Evolutionary conservation across 2,113 vertebrate genomes (phyloP).

Genomic region (Semicossyphus pulcher): DNA sequence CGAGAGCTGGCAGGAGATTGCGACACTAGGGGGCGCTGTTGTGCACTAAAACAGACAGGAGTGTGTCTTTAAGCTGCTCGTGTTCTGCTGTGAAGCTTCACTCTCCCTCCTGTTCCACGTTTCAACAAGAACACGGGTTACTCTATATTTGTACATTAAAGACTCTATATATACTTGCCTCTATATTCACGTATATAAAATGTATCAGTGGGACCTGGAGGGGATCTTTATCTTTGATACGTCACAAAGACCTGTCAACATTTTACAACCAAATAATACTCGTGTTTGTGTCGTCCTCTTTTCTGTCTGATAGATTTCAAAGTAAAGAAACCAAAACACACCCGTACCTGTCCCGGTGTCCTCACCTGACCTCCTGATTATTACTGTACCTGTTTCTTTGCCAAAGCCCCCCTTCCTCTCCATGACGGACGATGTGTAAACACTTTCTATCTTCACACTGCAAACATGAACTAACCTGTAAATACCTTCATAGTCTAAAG

Average conservation of each 20-base stretch:
- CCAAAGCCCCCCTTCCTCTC: conserved; percentile 40
- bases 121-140: conserved; percentile 58
- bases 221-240: conserved; percentile 56
- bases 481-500: conserved; percentile 73
- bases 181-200: conserved; percentile 32
- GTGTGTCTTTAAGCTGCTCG: conserved; percentile 8
- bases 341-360: conserved; percentile 20
- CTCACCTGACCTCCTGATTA: conserved; percentile 5
- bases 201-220: conserved; percentile 39
- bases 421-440: conserved; percentile 22
- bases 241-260: conserved; percentile 48
- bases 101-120: conserved; percentile 2
- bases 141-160: conserved; percentile 70
- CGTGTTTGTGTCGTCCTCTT: conserved; percentile 63
- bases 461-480: conserved; percentile 71
- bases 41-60: conserved; percentile 17
- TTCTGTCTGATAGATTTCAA: conserved; percentile 37
- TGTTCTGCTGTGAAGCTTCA: conserved; percentile 50
- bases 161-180: conserved; percentile 22
- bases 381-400: conserved; percentile 29
- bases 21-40: background rate
- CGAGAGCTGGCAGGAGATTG: background rate
- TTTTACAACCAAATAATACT: conserved; percentile 70
- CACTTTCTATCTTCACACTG: conserved; percentile 50
- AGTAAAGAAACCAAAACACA: conserved; percentile 49